Percentiles rank a stretch among this genome's conserved stretches.
These are phyloP conservation scores for Dexiosoma caninum DNA, from an alignment of 2,888 invertebrate species.

Conservation along the genomic window DNA sequence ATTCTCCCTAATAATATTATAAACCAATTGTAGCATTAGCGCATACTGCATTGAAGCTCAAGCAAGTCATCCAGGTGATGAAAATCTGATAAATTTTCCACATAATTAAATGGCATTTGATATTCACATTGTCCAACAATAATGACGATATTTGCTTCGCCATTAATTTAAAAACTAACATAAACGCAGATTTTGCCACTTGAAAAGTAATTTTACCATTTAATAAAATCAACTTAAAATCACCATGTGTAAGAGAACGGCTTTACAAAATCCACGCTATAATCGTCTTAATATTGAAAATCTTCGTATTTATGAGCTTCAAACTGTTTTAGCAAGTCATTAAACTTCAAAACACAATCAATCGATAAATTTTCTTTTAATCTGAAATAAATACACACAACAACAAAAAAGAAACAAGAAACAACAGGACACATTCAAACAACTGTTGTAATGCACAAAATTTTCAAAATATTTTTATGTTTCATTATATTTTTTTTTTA, in stretches of 20 bases:
- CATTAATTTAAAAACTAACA: neutral
- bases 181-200: neutral
- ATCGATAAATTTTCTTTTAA: conserved; percentile 41
- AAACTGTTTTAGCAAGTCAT: conserved; percentile 26
- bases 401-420: neutral
- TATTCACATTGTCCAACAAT: neutral
- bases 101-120: neutral
- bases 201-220: neutral
- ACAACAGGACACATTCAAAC: neutral
- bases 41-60: too few species aligned
- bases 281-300: conserved; percentile 10
- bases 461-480: conserved; percentile 31
- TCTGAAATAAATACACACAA: neutral
- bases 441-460: conserved; percentile 26
- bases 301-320: conserved; percentile 5
- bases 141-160: neutral
- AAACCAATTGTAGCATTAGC: too few species aligned
- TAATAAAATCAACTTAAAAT: neutral
- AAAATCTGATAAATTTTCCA: too few species aligned
- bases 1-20: too few species aligned
- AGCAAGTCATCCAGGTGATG: too few species aligned
- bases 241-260: too few species aligned
- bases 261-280: neutral
- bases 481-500: neutral
- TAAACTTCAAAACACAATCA: conserved; percentile 35